phyloP scores from a whole-genome alignment of 1,140 invertebrate genomes.

The Holcopasites calliopsidis region DNA sequence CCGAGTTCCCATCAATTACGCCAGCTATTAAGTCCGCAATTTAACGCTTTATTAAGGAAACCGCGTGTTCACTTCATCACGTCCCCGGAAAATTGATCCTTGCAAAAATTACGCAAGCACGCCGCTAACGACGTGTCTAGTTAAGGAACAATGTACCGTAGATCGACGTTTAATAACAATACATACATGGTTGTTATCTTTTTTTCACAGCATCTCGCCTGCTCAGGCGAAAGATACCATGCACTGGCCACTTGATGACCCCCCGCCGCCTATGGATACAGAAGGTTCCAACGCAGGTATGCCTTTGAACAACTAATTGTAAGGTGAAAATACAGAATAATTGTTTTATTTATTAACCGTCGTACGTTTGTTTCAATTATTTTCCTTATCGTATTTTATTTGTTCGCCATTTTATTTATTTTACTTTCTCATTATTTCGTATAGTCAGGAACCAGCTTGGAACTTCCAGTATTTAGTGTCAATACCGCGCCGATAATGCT shows the following conservation, averaged over 20 bases:
- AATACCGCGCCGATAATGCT: no score
- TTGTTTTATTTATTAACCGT: no score
- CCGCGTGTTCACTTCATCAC: background rate
- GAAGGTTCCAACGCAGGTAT: conserved; percentile 85
- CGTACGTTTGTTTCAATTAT: no score
- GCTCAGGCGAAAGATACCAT: conserved; percentile 86
- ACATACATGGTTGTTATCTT: conserved; percentile 10
- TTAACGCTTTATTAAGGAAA: conserved; percentile 22
- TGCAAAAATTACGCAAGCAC: conserved; percentile 2
- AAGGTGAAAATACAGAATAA: background rate
- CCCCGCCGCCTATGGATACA: conserved; percentile 87
- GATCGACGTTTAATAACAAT: conserved; percentile 25
- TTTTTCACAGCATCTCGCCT: conserved; percentile 83
- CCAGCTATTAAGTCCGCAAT: conserved; percentile 11
- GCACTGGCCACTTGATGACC: conserved; percentile 87
- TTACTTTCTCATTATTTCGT: no score
- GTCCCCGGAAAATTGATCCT: conserved; percentile 4
- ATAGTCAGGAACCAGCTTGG: no score
- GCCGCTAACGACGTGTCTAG: conserved; percentile 27
- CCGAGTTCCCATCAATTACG: conserved; percentile 32
- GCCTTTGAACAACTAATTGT: conserved; percentile 17
- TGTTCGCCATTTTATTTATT: no score
- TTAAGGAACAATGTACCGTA: background rate
- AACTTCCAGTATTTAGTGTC: no score
- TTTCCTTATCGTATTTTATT: no score